Evolutionary conservation across 2,113 vertebrate species (phyloP).

Genomic region (Morphnarchus princeps): DNA sequence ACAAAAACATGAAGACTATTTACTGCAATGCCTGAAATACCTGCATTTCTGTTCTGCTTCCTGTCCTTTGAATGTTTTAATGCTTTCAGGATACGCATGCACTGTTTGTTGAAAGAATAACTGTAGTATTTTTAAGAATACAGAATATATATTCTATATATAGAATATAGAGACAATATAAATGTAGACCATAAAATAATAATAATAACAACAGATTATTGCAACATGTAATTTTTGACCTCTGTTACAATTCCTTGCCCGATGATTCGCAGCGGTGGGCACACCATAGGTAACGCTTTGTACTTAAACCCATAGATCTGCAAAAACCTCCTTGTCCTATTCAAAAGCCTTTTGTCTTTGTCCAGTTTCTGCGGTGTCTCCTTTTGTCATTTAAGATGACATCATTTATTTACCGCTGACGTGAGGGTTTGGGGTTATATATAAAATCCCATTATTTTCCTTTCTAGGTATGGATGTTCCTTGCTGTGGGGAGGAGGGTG

Average conservation of each 20-base stretch:
- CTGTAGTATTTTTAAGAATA: background rate
- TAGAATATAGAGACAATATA: background rate
- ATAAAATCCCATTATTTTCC: background rate
- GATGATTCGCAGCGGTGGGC: accelerated
- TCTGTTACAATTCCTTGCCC: background rate
- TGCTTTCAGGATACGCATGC: background rate
- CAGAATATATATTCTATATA: background rate
- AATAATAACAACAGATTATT: background rate
- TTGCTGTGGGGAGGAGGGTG: background rate
- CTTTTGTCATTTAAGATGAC: background rate
- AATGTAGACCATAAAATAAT: background rate
- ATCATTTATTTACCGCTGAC: background rate
- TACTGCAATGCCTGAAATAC: background rate
- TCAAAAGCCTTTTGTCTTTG: background rate
- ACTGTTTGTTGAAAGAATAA: background rate
- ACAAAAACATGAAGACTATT: background rate
- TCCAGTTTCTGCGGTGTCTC: background rate
- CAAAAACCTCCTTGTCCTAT: background rate
- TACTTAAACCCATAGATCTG: background rate
- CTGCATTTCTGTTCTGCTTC: background rate
- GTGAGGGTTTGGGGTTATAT: background rate
- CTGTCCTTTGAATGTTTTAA: background rate
- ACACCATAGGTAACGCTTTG: accelerated
- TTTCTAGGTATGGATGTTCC: background rate
- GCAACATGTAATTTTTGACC: background rate